A percentile compares a stretch with the other conserved stretches of the same genome.
Evolutionary conservation across 2,797 vertebrate species (phyloP).

Genomic region (Dipus sagitta): DNA sequence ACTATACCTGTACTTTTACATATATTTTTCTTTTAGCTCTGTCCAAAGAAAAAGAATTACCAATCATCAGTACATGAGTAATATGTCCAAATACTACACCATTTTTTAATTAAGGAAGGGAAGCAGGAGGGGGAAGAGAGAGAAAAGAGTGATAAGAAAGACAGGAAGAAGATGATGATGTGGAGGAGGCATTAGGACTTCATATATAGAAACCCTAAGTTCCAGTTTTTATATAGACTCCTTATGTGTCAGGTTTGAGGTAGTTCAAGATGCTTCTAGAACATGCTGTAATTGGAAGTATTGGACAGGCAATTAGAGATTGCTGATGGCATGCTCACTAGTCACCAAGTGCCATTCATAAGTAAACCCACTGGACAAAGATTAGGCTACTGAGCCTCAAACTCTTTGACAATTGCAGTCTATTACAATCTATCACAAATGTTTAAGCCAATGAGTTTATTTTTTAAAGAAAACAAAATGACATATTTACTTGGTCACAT

Average conservation of each 20-base stretch:
- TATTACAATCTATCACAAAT: background rate
- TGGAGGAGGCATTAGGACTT: background rate
- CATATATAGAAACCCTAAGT: background rate
- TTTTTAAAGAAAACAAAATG: background rate
- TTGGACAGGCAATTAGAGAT: background rate
- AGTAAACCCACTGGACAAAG: background rate
- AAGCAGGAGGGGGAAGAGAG: too few species aligned
- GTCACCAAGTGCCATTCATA: background rate
- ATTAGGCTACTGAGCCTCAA: background rate
- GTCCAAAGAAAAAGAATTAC: background rate
- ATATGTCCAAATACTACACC: too few species aligned
- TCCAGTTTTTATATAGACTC: background rate
- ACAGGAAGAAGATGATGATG: too few species aligned
- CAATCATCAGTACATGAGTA: background rate
- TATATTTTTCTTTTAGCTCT: slow-evolving; percentile 12
- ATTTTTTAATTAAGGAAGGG: background rate
- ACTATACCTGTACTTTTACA: too few species aligned
- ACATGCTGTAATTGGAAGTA: too few species aligned
- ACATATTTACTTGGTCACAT: background rate
- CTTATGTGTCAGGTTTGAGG: background rate
- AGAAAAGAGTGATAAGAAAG: too few species aligned
- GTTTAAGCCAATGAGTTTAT: background rate
- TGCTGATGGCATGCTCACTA: background rate
- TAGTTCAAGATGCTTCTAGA: background rate
- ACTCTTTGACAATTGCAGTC: background rate